Conservation (phyloP, 2,113 vertebrate genomes). For the Periophthalmodon schlosseri region DNA sequence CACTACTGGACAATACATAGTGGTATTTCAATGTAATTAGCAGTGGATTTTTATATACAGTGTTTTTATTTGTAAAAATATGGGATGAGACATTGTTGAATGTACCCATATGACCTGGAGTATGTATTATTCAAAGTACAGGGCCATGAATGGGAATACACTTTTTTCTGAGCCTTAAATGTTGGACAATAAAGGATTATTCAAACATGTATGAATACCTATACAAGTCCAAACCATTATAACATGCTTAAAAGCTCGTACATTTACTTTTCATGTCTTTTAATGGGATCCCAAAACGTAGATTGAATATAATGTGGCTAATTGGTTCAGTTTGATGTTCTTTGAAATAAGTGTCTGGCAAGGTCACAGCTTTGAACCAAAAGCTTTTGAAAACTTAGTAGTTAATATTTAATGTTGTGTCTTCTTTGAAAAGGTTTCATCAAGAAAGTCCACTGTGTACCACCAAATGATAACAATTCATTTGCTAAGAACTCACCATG, state of each 20-base stretch:
- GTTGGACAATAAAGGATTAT: too few relatives aligned
- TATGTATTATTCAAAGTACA: too few relatives aligned
- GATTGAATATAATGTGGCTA: not conserved
- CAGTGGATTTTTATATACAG: too few relatives aligned
- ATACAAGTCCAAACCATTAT: not conserved
- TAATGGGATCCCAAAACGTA: not conserved
- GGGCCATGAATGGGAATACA: too few relatives aligned
- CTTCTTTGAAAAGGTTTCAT: constrained; percentile 1
- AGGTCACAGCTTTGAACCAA: not conserved
- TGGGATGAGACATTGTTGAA: too few relatives aligned
- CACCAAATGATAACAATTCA: not conserved
- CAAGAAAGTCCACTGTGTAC: not conserved
- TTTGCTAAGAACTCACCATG: not conserved
- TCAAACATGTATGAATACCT: too few relatives aligned
- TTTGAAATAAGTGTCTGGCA: not conserved
- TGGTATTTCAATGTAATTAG: too few relatives aligned
- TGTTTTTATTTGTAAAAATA: too few relatives aligned
- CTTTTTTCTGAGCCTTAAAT: too few relatives aligned
- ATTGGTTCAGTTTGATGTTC: not conserved
- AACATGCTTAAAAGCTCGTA: not conserved
- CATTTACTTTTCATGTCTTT: not conserved
- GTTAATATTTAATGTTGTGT: not conserved
- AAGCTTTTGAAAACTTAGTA: not conserved
- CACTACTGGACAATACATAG: too few relatives aligned
- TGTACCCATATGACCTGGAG: too few relatives aligned